Evolutionary conservation across 2,113 vertebrate genomes (phyloP).

Genomic region (Myotis lucifugus): DNA sequence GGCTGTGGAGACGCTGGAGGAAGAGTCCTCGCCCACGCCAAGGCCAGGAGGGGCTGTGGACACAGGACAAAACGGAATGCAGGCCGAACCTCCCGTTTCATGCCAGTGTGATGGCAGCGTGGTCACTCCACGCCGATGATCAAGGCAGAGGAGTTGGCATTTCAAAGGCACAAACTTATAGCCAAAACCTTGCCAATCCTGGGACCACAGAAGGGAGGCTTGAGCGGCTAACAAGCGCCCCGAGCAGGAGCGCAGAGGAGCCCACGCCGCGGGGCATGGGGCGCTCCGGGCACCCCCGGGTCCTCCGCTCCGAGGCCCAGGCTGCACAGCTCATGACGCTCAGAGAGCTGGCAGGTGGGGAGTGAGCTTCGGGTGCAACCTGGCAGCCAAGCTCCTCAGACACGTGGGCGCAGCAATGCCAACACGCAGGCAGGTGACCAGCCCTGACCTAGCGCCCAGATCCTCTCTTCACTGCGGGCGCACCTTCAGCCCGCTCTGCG

Average conservation of each 20-base stretch:
- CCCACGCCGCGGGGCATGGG: no score
- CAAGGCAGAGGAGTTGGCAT: neutral
- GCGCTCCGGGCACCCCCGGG: neutral
- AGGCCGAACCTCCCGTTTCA: accelerated
- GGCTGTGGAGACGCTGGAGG: no score
- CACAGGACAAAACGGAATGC: neutral
- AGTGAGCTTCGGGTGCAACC: accelerated
- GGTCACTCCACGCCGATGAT: accelerated
- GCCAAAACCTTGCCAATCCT: no score
- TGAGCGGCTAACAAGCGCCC: neutral
- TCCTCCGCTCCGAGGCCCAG: accelerated
- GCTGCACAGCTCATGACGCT: accelerated
- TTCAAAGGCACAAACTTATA: neutral
- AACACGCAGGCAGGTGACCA: accelerated
- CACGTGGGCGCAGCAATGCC: accelerated
- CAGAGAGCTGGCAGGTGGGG: accelerated
- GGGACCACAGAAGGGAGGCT: no score
- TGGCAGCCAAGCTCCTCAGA: no score
- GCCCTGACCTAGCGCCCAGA: no score
- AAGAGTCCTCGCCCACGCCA: no score
- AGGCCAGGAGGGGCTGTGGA: neutral
- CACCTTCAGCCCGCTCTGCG: accelerated
- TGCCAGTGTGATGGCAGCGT: neutral
- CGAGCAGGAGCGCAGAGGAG: no score
- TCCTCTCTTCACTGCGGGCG: accelerated